A percentile compares a stretch with the other conserved stretches of the same genome.
Conservation (phyloP, 2,113 vertebrate genomes). For the Bufo bufo region DNA sequence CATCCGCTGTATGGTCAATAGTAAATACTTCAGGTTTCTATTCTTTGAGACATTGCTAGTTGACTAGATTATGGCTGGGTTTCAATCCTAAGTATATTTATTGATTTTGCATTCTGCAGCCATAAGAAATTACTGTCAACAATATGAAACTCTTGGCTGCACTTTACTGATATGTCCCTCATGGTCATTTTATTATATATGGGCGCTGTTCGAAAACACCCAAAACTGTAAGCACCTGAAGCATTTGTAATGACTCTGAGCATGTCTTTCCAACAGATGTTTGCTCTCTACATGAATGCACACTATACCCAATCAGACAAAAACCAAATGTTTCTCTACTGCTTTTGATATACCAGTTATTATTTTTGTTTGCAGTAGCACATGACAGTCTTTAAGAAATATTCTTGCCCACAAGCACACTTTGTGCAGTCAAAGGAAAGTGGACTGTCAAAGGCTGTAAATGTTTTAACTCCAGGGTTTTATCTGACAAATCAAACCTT, state of each 20-base stretch:
- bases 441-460: conserved; percentile 41
- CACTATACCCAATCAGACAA: background rate
- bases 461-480: conserved; percentile 4
- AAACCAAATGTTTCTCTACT: background rate
- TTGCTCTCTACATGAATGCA: conserved; percentile 29
- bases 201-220: background rate
- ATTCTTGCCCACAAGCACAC: conserved; percentile 3
- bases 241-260: background rate
- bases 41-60: background rate
- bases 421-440: conserved; percentile 28
- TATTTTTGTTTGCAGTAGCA: conserved; percentile 21
- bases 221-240: background rate
- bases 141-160: background rate
- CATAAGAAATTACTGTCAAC: background rate
- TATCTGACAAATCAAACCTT: conserved; percentile 28
- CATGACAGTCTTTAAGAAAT: conserved; percentile 29
- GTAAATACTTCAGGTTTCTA: background rate
- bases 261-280: background rate
- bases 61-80: background rate
- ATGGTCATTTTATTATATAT: background rate
- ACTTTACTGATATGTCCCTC: background rate
- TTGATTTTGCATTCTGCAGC: background rate
- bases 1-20: background rate
- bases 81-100: background rate
- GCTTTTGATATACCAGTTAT: conserved; percentile 21